These are phyloP conservation scores for Rhizoglyphus robini DNA, from an alignment of 1,140 invertebrate genomes.

Conservation along the genomic window DNA sequence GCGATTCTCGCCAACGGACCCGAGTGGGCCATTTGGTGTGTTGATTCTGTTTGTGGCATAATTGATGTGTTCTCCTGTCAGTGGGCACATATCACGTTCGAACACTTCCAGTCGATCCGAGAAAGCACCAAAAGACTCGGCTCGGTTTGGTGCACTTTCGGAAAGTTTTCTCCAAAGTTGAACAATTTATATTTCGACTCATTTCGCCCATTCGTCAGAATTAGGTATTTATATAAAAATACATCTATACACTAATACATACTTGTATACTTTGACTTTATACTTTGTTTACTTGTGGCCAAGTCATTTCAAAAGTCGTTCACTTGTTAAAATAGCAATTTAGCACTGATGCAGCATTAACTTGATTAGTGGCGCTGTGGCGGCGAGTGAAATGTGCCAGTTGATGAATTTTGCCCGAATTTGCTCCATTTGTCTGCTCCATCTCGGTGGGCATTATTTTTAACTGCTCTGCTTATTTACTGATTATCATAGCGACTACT, in stretches of 20 bases:
- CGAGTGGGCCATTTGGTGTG: neutral
- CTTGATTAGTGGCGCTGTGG: slow-evolving; percentile 1
- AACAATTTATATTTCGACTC: neutral
- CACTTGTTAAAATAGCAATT: slow-evolving; percentile 12
- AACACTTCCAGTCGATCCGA: slow-evolving; percentile 8
- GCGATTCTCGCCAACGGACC: neutral
- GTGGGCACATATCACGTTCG: neutral
- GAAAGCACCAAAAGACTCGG: no score
- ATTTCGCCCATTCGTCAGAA: neutral
- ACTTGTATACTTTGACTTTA: no score
- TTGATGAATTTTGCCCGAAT: neutral
- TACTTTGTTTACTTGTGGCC: neutral
- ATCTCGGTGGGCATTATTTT: slow-evolving; percentile 1
- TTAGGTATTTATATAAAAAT: neutral
- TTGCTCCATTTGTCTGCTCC: slow-evolving; percentile 6
- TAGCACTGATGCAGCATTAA: slow-evolving; percentile 10
- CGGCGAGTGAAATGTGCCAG: neutral
- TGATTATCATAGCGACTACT: neutral
- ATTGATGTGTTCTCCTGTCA: neutral
- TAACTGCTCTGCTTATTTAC: slow-evolving; percentile 9
- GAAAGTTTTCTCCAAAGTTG: neutral
- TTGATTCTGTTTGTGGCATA: neutral
- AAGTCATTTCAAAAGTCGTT: neutral
- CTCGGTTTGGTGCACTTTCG: no score
- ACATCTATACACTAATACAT: no score